Evolutionary conservation across 2,888 invertebrate species (phyloP), one percentile per base, ranked within the genome.

Genomic region (Lamellibrachia columna): DNA sequence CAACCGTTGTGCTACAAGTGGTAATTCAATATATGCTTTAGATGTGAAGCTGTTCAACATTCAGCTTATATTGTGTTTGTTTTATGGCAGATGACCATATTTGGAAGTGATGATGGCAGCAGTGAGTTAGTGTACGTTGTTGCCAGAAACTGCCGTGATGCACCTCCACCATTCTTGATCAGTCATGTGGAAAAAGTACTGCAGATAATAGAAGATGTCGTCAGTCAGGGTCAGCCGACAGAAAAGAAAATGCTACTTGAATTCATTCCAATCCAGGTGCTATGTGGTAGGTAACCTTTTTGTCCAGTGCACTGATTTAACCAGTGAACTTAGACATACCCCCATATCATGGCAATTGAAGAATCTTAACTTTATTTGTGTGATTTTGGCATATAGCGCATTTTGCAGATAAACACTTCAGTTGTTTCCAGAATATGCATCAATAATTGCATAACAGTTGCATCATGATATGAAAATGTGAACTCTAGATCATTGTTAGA

Each of bases 211-310:
- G 75, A 75, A 75, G 75, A 75, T 11, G 4, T 75, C 75, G 15
- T n/a, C 75, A 40, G 40, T 40, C 75, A 75, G 75, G 8, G 7
- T 55, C 55, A 7, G 9, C n/a, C 75, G 4, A 15, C 75, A 75
- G 75, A 75, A 6, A 75, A n/a, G 75, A 75, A 15, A 22, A 75
- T 75, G 75, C 75, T 75, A 6, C 75, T 75, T 15, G 75, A 92
- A 40, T 90, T 92, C 28, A 92, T 53, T 11, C 92, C 92, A 15
- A 90, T 92, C 53, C 92, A 92, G 15, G 90, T 75, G 7, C 92
- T 92, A 8, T 90, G 90, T 52, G 90, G 92, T 92, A 28, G 52
- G 92, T 92, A 9, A 90, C 15, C 90, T n/a, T 22, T 22, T 90
- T 90, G 15, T 90, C 52, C 22, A 11, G 15, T 22, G 11, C 52